phyloP scores from a whole-genome alignment of 2,888 invertebrate genomes.

The Quadriops clusia region DNA sequence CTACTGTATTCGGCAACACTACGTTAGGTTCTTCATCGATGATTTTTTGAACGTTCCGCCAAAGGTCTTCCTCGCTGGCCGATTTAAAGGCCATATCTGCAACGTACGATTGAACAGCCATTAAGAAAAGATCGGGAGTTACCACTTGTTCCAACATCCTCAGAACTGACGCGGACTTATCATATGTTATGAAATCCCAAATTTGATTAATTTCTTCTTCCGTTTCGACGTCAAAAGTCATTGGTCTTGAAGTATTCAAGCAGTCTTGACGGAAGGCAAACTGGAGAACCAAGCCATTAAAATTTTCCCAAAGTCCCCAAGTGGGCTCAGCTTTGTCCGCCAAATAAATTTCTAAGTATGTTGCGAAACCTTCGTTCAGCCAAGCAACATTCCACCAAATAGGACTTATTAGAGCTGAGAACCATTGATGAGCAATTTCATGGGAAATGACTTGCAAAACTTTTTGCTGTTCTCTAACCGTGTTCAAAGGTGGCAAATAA shows the following conservation, averaged over 20 bases:
- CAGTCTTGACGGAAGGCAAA: conserved; percentile 33
- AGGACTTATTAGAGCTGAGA: conserved; percentile 63
- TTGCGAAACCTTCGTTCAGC: conserved; percentile 65
- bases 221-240: conserved; percentile 36
- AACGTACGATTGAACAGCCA: too few species aligned
- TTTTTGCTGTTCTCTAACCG: too few species aligned
- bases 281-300: conserved; percentile 1
- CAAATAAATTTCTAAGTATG: conserved; percentile 59
- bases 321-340: conserved; percentile 46
- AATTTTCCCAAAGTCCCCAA: too few species aligned
- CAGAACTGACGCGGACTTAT: too few species aligned
- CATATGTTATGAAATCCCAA: conserved; percentile 8
- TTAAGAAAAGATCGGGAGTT: too few species aligned
- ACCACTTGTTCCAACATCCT: too few species aligned
- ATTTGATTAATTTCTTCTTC: conserved; percentile 6
- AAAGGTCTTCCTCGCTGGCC: too few species aligned
- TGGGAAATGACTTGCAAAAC: conserved; percentile 60
- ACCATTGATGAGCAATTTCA: conserved; percentile 74
- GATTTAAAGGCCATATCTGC: too few species aligned
- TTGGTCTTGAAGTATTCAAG: conserved; percentile 38
- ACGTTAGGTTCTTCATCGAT: too few species aligned
- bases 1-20: too few species aligned
- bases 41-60: too few species aligned
- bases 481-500: too few species aligned
- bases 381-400: conserved; percentile 65